Evolutionary conservation across 1,140 invertebrate species (phyloP), one percentile per base, ranked within the genome.

Genomic region (Nephotettix cincticeps): DNA sequence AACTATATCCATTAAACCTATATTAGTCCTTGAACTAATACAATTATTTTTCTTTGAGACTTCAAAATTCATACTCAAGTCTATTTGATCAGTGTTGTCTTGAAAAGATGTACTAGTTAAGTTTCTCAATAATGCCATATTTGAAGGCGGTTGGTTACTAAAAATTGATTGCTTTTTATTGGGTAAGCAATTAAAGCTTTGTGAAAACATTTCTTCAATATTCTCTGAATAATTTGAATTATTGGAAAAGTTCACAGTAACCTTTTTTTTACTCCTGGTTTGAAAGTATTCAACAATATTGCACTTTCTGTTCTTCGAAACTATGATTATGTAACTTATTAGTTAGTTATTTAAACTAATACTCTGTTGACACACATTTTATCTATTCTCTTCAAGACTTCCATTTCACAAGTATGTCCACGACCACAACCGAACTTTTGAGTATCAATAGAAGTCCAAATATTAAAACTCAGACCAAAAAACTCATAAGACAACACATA

Each of bases 381-480:
- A 4, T 36, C 32, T 36, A 36, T 19, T 51, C 19, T n/a, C 19
- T 6, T n/a, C n/a, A n/a, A 51, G 21, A n/a, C 6, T 19, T n/a
- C 4, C 21, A 51, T 51, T 51, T 23, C 47, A n/a, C 19, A n/a
- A 23, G 6, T 11, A 51, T 61, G 14, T 61, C 23, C 14, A 61
- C 13, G 23, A 61, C 56, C 21, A 61, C 27, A 27, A 11, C 25
- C 56, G 23, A 61, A 61, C 25, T 61, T 61, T 11, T 28, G 56
- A 27, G 14, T 4, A 9, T 23, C 56, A 27, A 61, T 14, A 27
- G 56, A 29, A 61, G 23, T 61, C 21, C 56, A 61, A 25, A 27
- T 25, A 6, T 61, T 61, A 61, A 25, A 61, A 61, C 56, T 61
- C 13, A 61, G 25, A 27, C 56, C 14, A 61, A 21, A 61, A 29